Base-by-base conservation (phyloP, 2,797 vertebrate genomes). In the Myotis pilosus region DNA sequence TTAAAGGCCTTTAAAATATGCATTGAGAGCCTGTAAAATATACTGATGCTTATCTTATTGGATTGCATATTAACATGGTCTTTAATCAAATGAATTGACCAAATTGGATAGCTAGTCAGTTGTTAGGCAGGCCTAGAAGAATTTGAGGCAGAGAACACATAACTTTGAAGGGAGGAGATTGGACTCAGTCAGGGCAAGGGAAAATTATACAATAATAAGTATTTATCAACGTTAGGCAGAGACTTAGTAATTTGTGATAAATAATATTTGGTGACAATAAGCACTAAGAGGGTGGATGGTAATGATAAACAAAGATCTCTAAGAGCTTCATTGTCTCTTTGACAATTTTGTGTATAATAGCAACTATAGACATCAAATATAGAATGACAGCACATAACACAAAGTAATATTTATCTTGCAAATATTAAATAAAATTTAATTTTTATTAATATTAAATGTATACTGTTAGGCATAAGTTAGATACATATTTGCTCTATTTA, bases 401-500 rank as follows among this genome's bases (percentile, higher is more conserved):
- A 83, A 89, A 91, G 25, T 69, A 91, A 83, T 60, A 90, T 57
- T 75, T 75, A 44, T 13, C 4, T 49, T 44, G 60, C 2, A 94
- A 94, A 74, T 87, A 51, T 13, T 41, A 53, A 78, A 53, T 78
- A 5, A 15, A 15, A 78, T 22, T 78, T 36, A 78, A 4, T 38
- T 87, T 75, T 62, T 90, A 62, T 78, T 75, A 91, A n/a, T n/a
- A 57, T 86, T 79, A 79, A 84, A 72, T 76, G 4, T 75, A 55
- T n/a, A 62, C 33, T 78, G 5, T 36, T 94, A 53, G 23, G 4
- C 23, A 28, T 25, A 78, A 66, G n/a, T 79, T 89, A 80, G 12
- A 53, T 33, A 78, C 20, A 36, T 82, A 81, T 81, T 94, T 96
- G 72, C 33, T 92, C 28, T n/a, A 82, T 49, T 90, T 69, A 71